Evolutionary conservation across 2,113 vertebrate species (phyloP).

Genomic region (Sebastes schlegelii): DNA sequence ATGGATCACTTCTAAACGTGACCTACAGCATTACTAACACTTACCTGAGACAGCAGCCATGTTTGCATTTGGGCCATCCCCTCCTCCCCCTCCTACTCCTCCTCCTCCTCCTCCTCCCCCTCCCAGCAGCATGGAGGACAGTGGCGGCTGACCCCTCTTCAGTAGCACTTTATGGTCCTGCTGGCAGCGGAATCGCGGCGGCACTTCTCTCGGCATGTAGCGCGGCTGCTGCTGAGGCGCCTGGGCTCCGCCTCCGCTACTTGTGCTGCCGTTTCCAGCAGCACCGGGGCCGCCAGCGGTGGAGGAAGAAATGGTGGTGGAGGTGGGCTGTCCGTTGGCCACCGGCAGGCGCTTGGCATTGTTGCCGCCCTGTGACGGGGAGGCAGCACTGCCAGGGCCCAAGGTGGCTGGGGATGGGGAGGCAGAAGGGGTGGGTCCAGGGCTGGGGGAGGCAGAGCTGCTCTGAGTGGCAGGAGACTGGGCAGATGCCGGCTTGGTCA

Average conservation of each 20-base stretch:
- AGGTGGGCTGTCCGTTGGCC: constrained; percentile 98
- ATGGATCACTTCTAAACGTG: background rate
- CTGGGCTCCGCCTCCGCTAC: constrained; percentile 86
- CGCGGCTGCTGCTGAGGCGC: constrained; percentile 88
- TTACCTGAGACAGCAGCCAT: constrained; percentile 90
- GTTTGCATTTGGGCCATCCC: constrained; percentile 87
- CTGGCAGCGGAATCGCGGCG: constrained; percentile 99
- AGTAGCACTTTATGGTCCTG: constrained; percentile 99
- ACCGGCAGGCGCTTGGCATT: constrained; percentile 99
- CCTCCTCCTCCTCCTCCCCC: constrained; percentile 79
- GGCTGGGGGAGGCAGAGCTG: constrained; percentile 96
- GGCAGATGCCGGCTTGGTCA: constrained; percentile 96
- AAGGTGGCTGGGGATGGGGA: constrained; percentile 85
- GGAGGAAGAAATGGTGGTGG: constrained; percentile 82
- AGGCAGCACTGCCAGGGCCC: constrained; percentile 95
- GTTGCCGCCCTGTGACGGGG: constrained; percentile 98
- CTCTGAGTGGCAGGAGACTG: constrained; percentile 86
- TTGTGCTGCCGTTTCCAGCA: constrained; percentile 73
- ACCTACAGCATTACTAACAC: background rate
- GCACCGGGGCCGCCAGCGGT: constrained; percentile 67
- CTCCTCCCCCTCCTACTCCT: constrained; percentile 77
- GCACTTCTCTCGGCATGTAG: constrained; percentile 99
- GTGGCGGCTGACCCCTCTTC: constrained; percentile 99
- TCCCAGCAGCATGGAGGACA: constrained; percentile 99
- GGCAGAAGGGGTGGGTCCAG: constrained; percentile 98